A percentile compares a stretch with the other conserved stretches of the same genome.
Conservation (phyloP, 1,140 invertebrate genomes). For the Pogonognathellus flavescens region DNA sequence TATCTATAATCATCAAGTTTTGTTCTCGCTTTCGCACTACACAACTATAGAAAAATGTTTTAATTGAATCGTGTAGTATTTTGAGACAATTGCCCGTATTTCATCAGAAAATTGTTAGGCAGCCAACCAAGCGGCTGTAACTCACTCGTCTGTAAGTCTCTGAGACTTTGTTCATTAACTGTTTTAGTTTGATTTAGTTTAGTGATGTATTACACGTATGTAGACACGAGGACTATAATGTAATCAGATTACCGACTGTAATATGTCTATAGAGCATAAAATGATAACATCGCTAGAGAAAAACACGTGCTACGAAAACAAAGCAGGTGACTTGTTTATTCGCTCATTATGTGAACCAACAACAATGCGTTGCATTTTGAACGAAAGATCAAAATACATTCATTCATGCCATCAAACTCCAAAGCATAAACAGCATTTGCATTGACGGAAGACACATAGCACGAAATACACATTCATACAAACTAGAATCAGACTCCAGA, state of each 20-base stretch:
- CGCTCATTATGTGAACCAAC: conserved; percentile 26
- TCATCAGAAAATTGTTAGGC: conserved; percentile 18
- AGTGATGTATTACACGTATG: conserved; percentile 13
- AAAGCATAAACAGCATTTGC: not conserved
- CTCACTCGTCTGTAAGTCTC: conserved; percentile 6
- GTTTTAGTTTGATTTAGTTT: conserved; percentile 25
- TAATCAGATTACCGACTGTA: conserved; percentile 20
- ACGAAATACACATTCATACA: not conserved
- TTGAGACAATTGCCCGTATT: conserved; percentile 16
- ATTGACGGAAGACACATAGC: not conserved
- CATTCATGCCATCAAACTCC: conserved; percentile 9
- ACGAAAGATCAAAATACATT: conserved; percentile 1
- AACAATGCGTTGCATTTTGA: conserved; percentile 26
- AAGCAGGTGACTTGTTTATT: conserved; percentile 35
- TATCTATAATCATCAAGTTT: conserved; percentile 1
- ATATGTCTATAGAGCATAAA: conserved; percentile 24
- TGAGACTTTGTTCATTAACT: conserved; percentile 23
- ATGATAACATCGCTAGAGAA: conserved; percentile 4
- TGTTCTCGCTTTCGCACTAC: conserved; percentile 11
- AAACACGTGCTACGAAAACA: conserved; percentile 31
- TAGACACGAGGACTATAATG: conserved; percentile 11
- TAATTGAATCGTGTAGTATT: conserved; percentile 26
- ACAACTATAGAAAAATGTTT: not conserved
- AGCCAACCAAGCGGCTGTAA: conserved; percentile 10
- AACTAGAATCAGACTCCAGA: not conserved